Conservation (phyloP, 2,888 invertebrate genomes). For the Fragum whitleyi region DNA sequence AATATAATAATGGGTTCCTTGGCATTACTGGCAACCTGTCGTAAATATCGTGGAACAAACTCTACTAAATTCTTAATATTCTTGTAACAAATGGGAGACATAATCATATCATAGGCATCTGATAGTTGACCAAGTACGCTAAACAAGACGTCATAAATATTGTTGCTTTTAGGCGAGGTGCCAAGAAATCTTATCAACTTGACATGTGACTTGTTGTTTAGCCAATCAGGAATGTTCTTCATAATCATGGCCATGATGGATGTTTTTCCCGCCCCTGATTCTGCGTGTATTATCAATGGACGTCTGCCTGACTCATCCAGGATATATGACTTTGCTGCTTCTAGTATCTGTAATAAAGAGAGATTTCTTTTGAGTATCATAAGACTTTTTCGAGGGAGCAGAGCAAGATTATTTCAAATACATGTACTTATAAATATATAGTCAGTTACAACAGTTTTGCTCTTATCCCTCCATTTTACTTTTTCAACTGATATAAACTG, state of each 20-base stretch:
- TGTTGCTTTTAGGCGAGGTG: conserved; percentile 72
- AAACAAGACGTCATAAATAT: conserved; percentile 74
- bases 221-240: conserved; percentile 73
- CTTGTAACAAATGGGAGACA: conserved; percentile 78
- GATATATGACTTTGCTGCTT: conserved; percentile 65
- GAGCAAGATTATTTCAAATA: too few species aligned
- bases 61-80: conserved; percentile 70
- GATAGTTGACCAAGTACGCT: conserved; percentile 77
- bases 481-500: too few species aligned
- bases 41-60: conserved; percentile 76
- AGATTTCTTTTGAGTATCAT: too few species aligned
- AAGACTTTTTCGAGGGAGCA: too few species aligned
- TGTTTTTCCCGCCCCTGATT: conserved; percentile 80
- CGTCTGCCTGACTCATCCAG: conserved; percentile 60
- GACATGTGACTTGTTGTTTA: conserved; percentile 60
- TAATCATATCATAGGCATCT: conserved; percentile 70
- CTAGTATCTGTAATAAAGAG: conserved; percentile 43
- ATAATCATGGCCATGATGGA: conserved; percentile 80
- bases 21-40: conserved; percentile 67
- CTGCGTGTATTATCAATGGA: conserved; percentile 77
- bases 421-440: too few species aligned
- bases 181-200: conserved; percentile 77
- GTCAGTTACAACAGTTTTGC: too few species aligned
- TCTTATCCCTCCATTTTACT: too few species aligned
- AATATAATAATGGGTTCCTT: conserved; percentile 78